Evolutionary conservation across 2,797 vertebrate species (phyloP), one percentile per base, ranked within the genome.

Genomic region (Phalloptychus januarius): DNA sequence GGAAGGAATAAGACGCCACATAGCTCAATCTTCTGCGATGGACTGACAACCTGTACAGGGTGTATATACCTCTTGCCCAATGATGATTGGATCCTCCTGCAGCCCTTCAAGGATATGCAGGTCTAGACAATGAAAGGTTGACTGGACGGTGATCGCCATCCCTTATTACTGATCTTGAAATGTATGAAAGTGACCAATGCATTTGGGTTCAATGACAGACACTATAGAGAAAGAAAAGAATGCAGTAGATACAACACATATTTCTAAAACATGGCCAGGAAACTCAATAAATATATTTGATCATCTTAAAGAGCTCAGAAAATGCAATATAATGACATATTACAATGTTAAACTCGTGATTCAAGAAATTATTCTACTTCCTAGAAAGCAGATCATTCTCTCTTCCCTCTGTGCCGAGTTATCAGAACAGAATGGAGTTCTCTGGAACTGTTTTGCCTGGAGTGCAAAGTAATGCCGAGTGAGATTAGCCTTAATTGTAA

Each of bases 401-500:
- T 71, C 31, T 71, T 31, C 70, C 78, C 70, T 85, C 82, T 52
- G 10, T 63, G 65, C 80, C 76, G 72, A 83, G 82, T 78, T 80
- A 79, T 78, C 77, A 80, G 58, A 89, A 77, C 76, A 86, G 74
- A 83, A 84, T 75, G 71, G 45, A 76, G 77, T 81, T 85, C 80
- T 71, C 11, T 56, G 69, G 67, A 84, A 79, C 83, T 72, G 72
- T 87, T 85, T 81, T 79, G 85, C 90, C 84, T 83, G 58, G 73
- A 90, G 88, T 85, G 83, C 75, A 86, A 84, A 78, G 83, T 75
- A 84, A 85, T 67, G 73, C 78, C 18, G 70, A 89, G 84, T 25
- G 70, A 88, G 84, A 89, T 92, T 86, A 85, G 78, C 82, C 85
- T 84, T 86, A 83, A 90, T 93, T 93, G 73, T 86, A 79, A 93